Percentiles rank a stretch among this genome's conserved stretches.
These are phyloP conservation scores for Montipora foliosa DNA, from an alignment of 64 coral and sea anemone species.

Conservation along the genomic window DNA sequence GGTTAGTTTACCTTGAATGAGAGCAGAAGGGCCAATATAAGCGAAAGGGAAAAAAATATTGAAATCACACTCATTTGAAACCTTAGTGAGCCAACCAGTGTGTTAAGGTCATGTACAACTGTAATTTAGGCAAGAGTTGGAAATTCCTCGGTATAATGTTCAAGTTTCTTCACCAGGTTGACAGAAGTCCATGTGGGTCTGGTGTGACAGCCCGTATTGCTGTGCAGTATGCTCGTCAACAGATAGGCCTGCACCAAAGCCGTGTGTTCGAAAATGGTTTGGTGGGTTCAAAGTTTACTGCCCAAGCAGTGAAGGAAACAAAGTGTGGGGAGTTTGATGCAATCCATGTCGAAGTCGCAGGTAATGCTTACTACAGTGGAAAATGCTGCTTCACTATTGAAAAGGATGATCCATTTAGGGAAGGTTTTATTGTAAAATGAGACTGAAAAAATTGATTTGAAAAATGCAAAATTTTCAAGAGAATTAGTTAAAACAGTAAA, in stretches of 20 bases:
- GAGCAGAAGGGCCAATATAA: no score
- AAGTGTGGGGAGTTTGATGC: slow-evolving; percentile 94
- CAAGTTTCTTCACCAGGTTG: slow-evolving; percentile 73
- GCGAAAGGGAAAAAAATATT: no score
- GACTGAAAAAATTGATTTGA: no score
- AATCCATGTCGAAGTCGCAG: slow-evolving; percentile 91
- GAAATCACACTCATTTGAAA: no score
- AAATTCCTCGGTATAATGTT: no score
- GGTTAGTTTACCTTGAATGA: no score
- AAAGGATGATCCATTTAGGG: slow-evolving; percentile 88
- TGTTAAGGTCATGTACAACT: no score
- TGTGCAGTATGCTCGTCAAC: slow-evolving; percentile 87
- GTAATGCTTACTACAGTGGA: slow-evolving; percentile 89
- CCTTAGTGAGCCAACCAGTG: no score
- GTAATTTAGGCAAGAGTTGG: no score
- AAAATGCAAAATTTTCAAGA: no score
- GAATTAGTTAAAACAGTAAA: no score
- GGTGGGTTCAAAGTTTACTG: slow-evolving; percentile 91
- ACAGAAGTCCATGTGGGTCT: slow-evolving; percentile 88
- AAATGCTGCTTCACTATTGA: slow-evolving; percentile 87
- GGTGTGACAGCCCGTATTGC: slow-evolving; percentile 95
- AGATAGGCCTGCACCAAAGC: slow-evolving; percentile 84
- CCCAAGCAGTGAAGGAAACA: slow-evolving; percentile 84
- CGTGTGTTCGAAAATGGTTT: slow-evolving; percentile 89
- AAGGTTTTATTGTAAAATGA: slow-evolving; percentile 78